Conservation (phyloP, 2,888 invertebrate genomes). For the Rosalia funebris region DNA sequence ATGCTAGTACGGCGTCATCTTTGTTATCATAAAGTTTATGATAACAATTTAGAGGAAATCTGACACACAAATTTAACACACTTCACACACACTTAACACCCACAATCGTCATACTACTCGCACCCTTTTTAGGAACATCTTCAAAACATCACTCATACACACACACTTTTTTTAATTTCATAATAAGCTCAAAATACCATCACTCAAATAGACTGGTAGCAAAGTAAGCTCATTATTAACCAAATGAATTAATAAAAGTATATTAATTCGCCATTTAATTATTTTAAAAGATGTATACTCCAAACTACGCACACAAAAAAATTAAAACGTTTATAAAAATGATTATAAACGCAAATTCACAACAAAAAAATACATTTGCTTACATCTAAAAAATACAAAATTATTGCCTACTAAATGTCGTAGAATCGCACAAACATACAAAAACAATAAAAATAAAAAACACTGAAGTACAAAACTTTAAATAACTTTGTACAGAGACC, state of each 20-base stretch:
- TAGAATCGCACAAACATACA: slow-evolving; percentile 47
- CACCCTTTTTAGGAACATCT: too few relatives aligned
- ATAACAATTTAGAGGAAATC: too few relatives aligned
- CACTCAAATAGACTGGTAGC: slow-evolving; percentile 17
- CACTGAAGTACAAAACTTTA: slow-evolving; percentile 36
- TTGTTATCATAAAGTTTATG: too few relatives aligned
- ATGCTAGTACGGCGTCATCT: too few relatives aligned
- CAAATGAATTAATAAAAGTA: slow-evolving; percentile 30
- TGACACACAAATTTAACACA: too few relatives aligned
- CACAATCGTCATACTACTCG: too few relatives aligned
- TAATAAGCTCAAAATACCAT: slow-evolving; percentile 4
- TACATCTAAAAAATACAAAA: slow-evolving; percentile 32
- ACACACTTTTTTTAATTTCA: not conserved
- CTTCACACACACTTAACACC: too few relatives aligned
- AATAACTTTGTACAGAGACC: slow-evolving; percentile 29
- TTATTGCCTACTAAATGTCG: slow-evolving; percentile 47
- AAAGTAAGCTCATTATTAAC: slow-evolving; percentile 24
- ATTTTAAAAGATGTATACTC: too few relatives aligned
- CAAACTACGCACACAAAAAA: not conserved
- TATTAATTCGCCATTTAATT: slow-evolving; percentile 35
- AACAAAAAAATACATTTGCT: slow-evolving; percentile 26
- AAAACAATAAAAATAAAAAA: slow-evolving; percentile 29
- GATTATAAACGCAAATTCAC: slow-evolving; percentile 36
- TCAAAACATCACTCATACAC: not conserved
- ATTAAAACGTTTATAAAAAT: slow-evolving; percentile 36